phyloP scores from a whole-genome alignment of 2,797 vertebrate species.

The Myotis findleyi region DNA sequence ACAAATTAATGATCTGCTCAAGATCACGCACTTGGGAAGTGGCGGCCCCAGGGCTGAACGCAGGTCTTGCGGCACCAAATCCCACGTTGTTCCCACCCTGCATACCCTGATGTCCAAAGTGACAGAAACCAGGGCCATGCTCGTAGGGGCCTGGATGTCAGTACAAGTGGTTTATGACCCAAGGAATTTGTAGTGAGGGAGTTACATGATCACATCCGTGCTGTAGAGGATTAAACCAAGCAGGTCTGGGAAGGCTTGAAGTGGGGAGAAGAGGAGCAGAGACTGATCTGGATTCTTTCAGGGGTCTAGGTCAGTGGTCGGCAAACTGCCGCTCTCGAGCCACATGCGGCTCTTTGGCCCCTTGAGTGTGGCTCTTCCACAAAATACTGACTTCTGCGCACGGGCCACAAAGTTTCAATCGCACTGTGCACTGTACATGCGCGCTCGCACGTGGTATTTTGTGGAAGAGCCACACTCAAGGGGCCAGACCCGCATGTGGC shows the following conservation, averaged over 20 bases:
- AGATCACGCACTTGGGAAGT: neutral
- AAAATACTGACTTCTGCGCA: too few species aligned
- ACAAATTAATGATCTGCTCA: neutral
- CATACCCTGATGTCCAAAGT: neutral
- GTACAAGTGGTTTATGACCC: neutral
- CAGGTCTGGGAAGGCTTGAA: neutral
- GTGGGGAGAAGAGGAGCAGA: neutral
- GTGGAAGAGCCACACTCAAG: too few species aligned
- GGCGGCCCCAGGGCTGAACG: neutral
- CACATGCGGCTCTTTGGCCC: too few species aligned
- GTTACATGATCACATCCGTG: neutral
- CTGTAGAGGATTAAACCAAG: neutral
- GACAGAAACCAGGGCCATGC: neutral
- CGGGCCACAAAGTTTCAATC: too few species aligned
- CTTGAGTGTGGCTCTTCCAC: too few species aligned
- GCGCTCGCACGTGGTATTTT: too few species aligned
- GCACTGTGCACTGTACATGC: too few species aligned
- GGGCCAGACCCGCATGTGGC: too few species aligned
- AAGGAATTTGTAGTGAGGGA: neutral
- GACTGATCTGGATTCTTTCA: neutral
- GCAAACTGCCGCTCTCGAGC: too few species aligned
- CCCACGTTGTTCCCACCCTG: neutral
- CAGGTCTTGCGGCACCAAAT: constrained; percentile 1
- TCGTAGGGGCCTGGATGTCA: neutral
- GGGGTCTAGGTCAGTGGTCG: neutral